Conservation (phyloP, 2,113 vertebrate species). For the Eclectus roratus region DNA sequence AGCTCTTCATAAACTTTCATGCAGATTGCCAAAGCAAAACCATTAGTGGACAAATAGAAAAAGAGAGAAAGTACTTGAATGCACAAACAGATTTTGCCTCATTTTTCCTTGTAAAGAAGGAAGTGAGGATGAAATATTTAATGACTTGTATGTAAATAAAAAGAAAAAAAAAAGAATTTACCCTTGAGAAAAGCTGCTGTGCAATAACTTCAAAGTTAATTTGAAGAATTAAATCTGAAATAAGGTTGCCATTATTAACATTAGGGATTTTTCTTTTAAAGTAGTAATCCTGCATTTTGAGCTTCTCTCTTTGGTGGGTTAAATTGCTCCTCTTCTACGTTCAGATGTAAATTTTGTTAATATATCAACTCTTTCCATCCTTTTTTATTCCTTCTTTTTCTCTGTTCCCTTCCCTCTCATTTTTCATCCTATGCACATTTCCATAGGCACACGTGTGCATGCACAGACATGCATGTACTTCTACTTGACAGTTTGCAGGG, state of each 20-base stretch:
- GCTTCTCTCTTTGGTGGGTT: not conserved
- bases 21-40: not conserved
- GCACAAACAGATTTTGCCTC: not conserved
- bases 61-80: not conserved
- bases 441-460: not conserved
- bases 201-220: not conserved
- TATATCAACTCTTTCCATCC: not conserved
- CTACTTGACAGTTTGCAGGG: not conserved
- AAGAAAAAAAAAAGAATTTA: not conserved
- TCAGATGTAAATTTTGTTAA: not conserved
- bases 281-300: not conserved
- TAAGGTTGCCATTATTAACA: not conserved
- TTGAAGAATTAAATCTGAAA: not conserved
- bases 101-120: not conserved
- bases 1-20: not conserved
- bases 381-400: not conserved
- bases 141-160: not conserved
- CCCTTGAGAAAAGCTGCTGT: not conserved
- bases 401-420: not conserved
- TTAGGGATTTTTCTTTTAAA: not conserved
- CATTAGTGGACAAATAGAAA: not conserved
- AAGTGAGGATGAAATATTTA: not conserved
- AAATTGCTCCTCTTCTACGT: not conserved
- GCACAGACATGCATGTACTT: accelerated
- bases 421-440: not conserved